Evolutionary conservation across 2,113 vertebrate genomes (phyloP).

Genomic region (Plecturocebus donacophilus): DNA sequence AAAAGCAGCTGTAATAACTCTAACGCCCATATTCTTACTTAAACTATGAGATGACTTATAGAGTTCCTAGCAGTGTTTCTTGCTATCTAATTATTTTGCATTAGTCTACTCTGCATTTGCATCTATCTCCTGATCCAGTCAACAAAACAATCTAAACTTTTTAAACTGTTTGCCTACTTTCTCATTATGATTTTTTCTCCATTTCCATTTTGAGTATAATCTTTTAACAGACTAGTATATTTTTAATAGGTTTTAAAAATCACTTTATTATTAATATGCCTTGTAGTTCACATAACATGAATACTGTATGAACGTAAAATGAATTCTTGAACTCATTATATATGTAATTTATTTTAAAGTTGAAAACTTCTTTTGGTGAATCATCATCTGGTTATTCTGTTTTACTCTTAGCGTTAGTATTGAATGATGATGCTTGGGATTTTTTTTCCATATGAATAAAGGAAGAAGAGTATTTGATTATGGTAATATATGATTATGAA

Average conservation of each 20-base stretch:
- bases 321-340: slow-evolving; percentile 31
- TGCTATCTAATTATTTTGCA: slow-evolving; percentile 2
- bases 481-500: slow-evolving; percentile 3
- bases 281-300: slow-evolving; percentile 36
- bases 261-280: slow-evolving; percentile 49
- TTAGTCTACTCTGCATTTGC: slow-evolving; percentile 1
- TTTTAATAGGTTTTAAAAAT: slow-evolving; percentile 55
- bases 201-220: slow-evolving; percentile 47
- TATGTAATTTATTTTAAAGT: slow-evolving; percentile 58
- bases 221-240: neutral
- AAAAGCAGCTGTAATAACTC: neutral
- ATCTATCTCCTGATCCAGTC: slow-evolving; percentile 44
- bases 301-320: slow-evolving; percentile 54
- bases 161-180: slow-evolving; percentile 51
- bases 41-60: neutral
- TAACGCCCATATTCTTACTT: neutral
- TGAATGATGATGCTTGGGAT: neutral
- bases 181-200: neutral
- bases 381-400: slow-evolving; percentile 32
- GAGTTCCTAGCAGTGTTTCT: slow-evolving; percentile 20
- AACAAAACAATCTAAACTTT: slow-evolving; percentile 4
- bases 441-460: slow-evolving; percentile 32
- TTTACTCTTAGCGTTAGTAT: slow-evolving; percentile 30
- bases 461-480: slow-evolving; percentile 35
- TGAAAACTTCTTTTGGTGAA: slow-evolving; percentile 12